These are phyloP conservation scores for Torymus texanus DNA, from an alignment of 2,888 invertebrate genomes.

Conservation along the genomic window DNA sequence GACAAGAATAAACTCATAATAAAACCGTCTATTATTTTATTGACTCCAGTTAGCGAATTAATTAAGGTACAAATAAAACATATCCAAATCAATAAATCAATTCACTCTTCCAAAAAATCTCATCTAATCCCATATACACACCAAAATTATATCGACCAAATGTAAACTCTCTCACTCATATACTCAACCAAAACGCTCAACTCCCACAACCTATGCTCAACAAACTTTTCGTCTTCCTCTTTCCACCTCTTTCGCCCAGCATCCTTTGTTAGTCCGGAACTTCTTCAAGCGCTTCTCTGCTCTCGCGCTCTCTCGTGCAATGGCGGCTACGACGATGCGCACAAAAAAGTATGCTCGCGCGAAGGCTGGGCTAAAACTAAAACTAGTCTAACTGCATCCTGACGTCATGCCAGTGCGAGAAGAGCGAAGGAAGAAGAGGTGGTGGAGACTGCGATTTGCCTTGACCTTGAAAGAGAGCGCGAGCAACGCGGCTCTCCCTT, in stretches of 20 bases:
- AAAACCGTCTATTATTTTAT: too few relatives aligned
- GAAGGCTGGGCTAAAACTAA: slow-evolving; percentile 63
- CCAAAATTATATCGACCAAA: too few relatives aligned
- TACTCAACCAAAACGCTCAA: too few relatives aligned
- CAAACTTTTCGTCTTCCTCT: background rate
- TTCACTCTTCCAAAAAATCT: too few relatives aligned
- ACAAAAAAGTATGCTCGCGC: slow-evolving; percentile 22
- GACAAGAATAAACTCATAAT: too few relatives aligned
- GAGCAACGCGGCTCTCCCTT: slow-evolving; percentile 50
- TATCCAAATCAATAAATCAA: too few relatives aligned
- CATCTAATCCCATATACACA: too few relatives aligned
- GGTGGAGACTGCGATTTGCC: slow-evolving; percentile 64
- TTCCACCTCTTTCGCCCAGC: background rate
- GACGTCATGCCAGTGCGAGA: slow-evolving; percentile 67
- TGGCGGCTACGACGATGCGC: slow-evolving; percentile 47
- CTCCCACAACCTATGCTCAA: too few relatives aligned
- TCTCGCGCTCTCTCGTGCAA: background rate
- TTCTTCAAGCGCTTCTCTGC: slow-evolving; percentile 1
- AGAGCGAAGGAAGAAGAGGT: slow-evolving; percentile 56
- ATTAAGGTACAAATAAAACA: too few relatives aligned
- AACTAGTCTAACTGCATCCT: slow-evolving; percentile 74
- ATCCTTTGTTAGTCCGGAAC: slow-evolving; percentile 18
- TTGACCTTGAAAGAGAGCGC: slow-evolving; percentile 69
- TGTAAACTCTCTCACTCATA: too few relatives aligned
- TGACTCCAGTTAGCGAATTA: too few relatives aligned